Conservation (phyloP, 2,888 invertebrate species). For the Oscheius sp. region DNA sequence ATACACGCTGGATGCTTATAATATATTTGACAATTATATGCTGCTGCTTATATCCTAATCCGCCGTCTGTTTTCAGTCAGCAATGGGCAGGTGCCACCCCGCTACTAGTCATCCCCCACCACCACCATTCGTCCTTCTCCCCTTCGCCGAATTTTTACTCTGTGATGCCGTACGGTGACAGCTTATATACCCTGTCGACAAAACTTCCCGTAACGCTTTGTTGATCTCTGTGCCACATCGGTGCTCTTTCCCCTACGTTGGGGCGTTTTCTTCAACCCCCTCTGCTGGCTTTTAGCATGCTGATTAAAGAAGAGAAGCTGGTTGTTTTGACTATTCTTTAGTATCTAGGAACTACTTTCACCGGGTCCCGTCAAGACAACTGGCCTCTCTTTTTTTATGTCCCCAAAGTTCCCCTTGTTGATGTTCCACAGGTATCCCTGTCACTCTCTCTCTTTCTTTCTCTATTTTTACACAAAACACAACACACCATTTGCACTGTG, state of each 20-base stretch:
- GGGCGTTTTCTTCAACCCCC: background rate
- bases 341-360: no score
- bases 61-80: conserved; percentile 44
- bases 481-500: no score
- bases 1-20: conserved; percentile 2
- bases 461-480: no score
- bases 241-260: conserved; percentile 11
- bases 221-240: conserved; percentile 23
- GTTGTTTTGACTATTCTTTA: no score
- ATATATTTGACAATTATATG: background rate
- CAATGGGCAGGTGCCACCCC: conserved; percentile 64
- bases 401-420: no score
- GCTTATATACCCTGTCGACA: background rate
- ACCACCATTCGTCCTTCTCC: conserved; percentile 22
- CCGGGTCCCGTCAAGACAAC: no score
- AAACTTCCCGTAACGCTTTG: conserved; percentile 8
- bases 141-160: conserved; percentile 28
- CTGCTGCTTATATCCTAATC: conserved; percentile 27
- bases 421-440: no score
- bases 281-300: no score
- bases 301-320: no score
- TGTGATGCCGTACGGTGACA: conserved; percentile 34
- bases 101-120: conserved; percentile 50
- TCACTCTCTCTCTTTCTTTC: no score
- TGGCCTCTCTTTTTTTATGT: no score